phyloP scores from a whole-genome alignment of 2,113 vertebrate genomes.

The Vidua macroura region DNA sequence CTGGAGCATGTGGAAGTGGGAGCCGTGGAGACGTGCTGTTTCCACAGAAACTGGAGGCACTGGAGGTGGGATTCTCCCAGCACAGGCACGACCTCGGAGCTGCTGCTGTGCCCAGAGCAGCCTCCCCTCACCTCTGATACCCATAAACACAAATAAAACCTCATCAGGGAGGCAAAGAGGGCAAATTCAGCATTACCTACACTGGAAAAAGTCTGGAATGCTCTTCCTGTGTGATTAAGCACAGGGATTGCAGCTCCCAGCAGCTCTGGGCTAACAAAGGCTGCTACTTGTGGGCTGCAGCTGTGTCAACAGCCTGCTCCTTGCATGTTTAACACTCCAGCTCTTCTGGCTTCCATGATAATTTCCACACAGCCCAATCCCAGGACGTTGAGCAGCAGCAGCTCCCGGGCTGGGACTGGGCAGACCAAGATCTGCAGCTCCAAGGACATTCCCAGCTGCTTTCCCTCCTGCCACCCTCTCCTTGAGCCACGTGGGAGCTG shows the following conservation, averaged over 20 bases:
- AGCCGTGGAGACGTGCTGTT: slow-evolving; percentile 21
- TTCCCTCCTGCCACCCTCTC: neutral
- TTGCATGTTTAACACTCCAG: neutral
- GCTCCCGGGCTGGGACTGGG: neutral
- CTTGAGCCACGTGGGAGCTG: fast-evolving
- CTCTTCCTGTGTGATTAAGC: neutral
- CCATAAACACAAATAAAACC: neutral
- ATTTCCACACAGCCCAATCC: fast-evolving
- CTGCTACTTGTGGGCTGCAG: neutral
- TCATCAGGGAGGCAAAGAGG: neutral
- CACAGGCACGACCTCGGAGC: neutral
- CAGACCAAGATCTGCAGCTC: neutral
- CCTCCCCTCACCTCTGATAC: neutral
- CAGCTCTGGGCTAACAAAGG: neutral
- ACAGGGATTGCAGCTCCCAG: neutral
- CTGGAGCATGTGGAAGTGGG: neutral
- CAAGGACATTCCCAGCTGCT: neutral
- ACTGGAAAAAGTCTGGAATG: neutral
- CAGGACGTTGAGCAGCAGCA: fast-evolving
- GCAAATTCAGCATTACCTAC: fast-evolving
- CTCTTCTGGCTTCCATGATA: fast-evolving
- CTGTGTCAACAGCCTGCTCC: neutral
- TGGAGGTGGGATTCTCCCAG: slow-evolving; percentile 11
- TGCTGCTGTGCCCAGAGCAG: neutral
- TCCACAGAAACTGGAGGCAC: slow-evolving; percentile 59